Evolutionary conservation across 1,140 invertebrate species (phyloP).

Genomic region (Yoshiicerus persimilis): DNA sequence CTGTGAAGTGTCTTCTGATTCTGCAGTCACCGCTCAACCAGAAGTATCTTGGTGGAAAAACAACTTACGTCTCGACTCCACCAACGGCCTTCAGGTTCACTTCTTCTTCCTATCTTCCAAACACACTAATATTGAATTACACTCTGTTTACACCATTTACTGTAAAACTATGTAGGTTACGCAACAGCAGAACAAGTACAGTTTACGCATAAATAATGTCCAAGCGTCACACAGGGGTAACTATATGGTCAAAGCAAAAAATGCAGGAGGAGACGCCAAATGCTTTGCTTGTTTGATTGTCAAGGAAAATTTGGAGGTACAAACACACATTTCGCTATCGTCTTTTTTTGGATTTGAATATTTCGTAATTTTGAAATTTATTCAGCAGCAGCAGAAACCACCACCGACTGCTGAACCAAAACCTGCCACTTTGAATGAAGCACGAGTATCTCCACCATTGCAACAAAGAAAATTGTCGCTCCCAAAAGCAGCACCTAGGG

Average conservation of each 20-base stretch:
- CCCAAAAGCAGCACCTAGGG: slow-evolving; percentile 58
- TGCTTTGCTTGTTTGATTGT: slow-evolving; percentile 77
- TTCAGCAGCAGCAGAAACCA: neutral
- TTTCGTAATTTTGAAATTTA: neutral
- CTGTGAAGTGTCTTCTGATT: slow-evolving; percentile 58
- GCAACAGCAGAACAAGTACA: slow-evolving; percentile 53
- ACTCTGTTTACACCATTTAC: neutral
- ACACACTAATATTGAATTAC: too few species aligned
- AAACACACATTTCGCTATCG: neutral
- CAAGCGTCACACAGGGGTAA: slow-evolving; percentile 69
- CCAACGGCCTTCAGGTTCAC: slow-evolving; percentile 50
- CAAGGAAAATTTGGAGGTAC: slow-evolving; percentile 59
- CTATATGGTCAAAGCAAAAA: slow-evolving; percentile 73
- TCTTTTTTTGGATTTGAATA: neutral
- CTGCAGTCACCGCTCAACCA: slow-evolving; percentile 68
- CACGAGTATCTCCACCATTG: slow-evolving; percentile 57
- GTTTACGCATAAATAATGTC: slow-evolving; percentile 62
- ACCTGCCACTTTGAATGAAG: slow-evolving; percentile 55
- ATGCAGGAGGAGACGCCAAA: slow-evolving; percentile 73
- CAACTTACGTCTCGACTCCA: slow-evolving; percentile 62
- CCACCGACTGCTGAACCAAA: neutral
- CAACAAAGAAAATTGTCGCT: slow-evolving; percentile 70
- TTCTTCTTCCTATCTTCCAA: neutral
- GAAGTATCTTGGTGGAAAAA: slow-evolving; percentile 73
- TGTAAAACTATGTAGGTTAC: neutral